Conservation (phyloP, 2,888 invertebrate species). For the Megastigmus dorsalis region DNA sequence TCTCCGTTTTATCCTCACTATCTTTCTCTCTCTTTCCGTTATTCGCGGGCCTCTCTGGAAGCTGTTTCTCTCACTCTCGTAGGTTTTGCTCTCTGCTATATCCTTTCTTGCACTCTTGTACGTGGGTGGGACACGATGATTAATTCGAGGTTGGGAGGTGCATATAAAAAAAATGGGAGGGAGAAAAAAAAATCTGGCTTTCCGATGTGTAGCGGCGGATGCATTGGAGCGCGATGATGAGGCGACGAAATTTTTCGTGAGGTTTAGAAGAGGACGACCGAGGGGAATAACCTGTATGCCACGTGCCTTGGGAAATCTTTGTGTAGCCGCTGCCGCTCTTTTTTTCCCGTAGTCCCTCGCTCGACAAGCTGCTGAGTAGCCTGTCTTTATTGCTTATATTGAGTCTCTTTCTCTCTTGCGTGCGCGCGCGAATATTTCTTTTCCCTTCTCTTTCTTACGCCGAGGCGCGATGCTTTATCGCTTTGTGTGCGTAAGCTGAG, state of each 20-base stretch:
- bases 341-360: not conserved
- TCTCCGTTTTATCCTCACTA: not conserved
- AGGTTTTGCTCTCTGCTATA: not conserved
- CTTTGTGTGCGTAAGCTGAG: no score
- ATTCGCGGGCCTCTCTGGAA: no score
- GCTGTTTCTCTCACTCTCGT: not conserved
- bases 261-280: no score
- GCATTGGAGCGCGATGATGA: conserved; percentile 29
- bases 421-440: not conserved
- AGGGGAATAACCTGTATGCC: conserved; percentile 50
- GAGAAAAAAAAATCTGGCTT: no score
- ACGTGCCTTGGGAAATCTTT: conserved; percentile 49
- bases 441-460: no score
- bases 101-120: not conserved
- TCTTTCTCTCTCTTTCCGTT: not conserved
- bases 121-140: not conserved
- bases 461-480: no score
- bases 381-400: not conserved
- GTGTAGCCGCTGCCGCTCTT: not conserved
- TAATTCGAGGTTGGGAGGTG: not conserved
- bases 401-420: not conserved
- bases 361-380: no score
- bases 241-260: conserved; percentile 6
- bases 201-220: no score
- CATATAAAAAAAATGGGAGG: not conserved